Conservation (phyloP, 2,113 vertebrate species). For the Microtus richardsoni region DNA sequence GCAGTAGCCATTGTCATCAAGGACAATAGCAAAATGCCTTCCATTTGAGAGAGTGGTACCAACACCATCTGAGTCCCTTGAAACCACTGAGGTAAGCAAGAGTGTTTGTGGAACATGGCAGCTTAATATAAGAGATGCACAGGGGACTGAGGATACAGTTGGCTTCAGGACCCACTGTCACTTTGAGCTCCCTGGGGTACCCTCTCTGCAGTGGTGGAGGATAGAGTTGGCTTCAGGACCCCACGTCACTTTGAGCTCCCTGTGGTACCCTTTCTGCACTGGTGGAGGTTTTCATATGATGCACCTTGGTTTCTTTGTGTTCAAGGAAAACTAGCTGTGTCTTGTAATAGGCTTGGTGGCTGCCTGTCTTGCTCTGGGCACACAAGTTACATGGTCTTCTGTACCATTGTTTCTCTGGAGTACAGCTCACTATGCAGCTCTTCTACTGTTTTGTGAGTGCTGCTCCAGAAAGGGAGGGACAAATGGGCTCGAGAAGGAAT, state of each 20-base stretch:
- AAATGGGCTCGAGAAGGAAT: neutral
- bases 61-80: no score
- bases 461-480: neutral
- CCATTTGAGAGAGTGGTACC: neutral
- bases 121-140: neutral
- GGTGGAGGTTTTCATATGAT: neutral
- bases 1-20: fast-evolving
- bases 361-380: neutral
- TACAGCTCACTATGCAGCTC: neutral
- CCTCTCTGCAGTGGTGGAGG: neutral
- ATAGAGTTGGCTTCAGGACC: neutral
- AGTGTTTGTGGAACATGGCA: neutral
- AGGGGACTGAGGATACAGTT: neutral
- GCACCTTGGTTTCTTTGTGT: neutral
- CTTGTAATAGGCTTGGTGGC: neutral
- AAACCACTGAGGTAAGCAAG: neutral
- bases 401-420: neutral
- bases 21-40: neutral
- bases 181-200: neutral
- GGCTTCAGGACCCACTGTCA: neutral
- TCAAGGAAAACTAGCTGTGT: neutral
- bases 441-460: neutral
- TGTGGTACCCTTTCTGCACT: neutral
- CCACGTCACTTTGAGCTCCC: neutral
- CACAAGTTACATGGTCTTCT: neutral